Base-by-base conservation (phyloP, 2,888 invertebrate genomes). In the Candidula unifasciata region DNA sequence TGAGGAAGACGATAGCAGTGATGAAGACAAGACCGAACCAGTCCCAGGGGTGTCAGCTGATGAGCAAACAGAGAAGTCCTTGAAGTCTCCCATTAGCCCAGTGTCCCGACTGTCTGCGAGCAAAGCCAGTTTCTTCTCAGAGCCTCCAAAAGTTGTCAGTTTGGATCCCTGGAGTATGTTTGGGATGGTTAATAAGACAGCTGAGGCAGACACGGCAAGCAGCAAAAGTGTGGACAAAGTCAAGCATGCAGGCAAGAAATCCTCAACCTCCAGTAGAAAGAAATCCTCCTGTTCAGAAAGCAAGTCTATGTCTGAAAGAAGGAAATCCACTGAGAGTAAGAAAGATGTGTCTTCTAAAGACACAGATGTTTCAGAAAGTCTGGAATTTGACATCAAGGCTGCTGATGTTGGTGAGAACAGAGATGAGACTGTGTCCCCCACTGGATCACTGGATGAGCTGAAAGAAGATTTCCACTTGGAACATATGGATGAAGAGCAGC, bases 61-160 rank as follows among this genome's bases (percentile, higher is more conserved):
- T 0, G 86, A 86, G 66, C 52, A 74, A 6, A 86, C 79, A 21
- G 82, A 84, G 64, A 37, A 18, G 35, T 78, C 83, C 24, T 27
- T 73, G n/a, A 85, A 78, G 44, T 76, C 86, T 37, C 84, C 83
- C 8, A 18, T 80, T 24, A 86, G 84, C 57, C 84, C 87, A 52
- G 81, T 82, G 21, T 81, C 85, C 52, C 37, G 81, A 21, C 73
- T 84, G 27, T 84, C 87, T 35, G 83, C 85, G 27, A 83, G 85
- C 54, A 85, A 85, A 57, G 91, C 91, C 78, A 90, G 92, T 76
- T 93, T 93, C 89, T 93, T 93, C 87, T 90, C 90, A 18, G 89
- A 91, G 0, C 91, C 92, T 18, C 89, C 92, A 1, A 91, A 91
- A 82, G 91, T 91, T n/a, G 90, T 93, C 16, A 87, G 93, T 80